Conservation (phyloP, 2,113 vertebrate species). For the Maccullochella peelii region DNA sequence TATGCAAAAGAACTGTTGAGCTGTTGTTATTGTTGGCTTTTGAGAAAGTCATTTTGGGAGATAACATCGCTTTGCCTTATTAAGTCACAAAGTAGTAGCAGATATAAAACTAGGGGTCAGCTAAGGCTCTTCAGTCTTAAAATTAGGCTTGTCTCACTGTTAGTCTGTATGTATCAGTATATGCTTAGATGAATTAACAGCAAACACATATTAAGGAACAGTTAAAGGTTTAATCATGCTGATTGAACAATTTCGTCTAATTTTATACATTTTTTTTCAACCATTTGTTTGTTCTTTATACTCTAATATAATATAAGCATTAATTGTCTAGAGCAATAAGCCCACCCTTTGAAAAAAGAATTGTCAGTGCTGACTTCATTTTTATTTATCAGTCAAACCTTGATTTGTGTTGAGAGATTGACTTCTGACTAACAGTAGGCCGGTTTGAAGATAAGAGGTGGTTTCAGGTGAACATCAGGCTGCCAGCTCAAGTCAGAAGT, state of each 20-base stretch:
- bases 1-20: background rate
- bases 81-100: background rate
- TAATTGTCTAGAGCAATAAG: constrained; percentile 1
- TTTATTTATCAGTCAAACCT: background rate
- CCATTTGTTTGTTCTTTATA: constrained; percentile 6
- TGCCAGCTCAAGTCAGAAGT: background rate
- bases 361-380: background rate
- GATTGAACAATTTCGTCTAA: background rate
- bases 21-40: constrained; percentile 10
- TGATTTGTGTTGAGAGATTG: constrained; percentile 7
- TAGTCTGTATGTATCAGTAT: background rate
- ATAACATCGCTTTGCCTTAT: constrained; percentile 14
- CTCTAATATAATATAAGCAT: no score
- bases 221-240: background rate
- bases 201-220: background rate
- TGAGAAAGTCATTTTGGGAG: background rate
- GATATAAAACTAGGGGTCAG: background rate
- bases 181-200: background rate
- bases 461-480: constrained; percentile 31
- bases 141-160: background rate
- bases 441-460: constrained; percentile 1
- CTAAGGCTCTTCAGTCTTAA: constrained; percentile 1
- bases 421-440: background rate
- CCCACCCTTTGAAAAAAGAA: background rate
- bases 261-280: background rate